Base-by-base conservation (phyloP, 2,113 vertebrate genomes). In the Vireo altiloquus region DNA sequence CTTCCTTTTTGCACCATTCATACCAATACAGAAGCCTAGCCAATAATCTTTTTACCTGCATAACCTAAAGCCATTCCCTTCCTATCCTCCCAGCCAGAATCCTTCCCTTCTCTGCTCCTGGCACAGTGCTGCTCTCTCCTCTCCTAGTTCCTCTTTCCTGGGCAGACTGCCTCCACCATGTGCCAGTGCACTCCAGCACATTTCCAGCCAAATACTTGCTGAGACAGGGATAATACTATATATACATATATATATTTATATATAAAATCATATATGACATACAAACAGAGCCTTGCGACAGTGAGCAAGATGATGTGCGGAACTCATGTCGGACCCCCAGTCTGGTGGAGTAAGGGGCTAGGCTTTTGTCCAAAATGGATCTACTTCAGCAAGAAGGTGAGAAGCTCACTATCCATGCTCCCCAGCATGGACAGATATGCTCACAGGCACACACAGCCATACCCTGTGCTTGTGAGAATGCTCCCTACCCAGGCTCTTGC, bases 301-400 rank as follows among this genome's bases (percentile, higher is more conserved):
- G 23, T 21, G 14, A 83, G 30, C 9, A 60, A 77, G 56, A n/a
- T 2, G 3, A 50, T 15, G 40, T 37, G 5, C 7, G 1, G 13
- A 19, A 46, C 12, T 78, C 46, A 15, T 2, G 4, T 10, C 0
- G 0, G 49, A 64, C 23, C 27, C 23, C 10, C 3, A 3, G 30
- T 6, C 17, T 27, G 23, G 5, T 19, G n/a, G 14, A 75, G 18
- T 13, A 18, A 77, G 46, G 17, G 9, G 16, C 53, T 49, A 52
- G 42, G 8, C 14, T 83, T 87, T 81, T 82, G n/a, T 44, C 13
- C 22, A 20, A 9, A 71, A 71, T 28, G 8, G 6, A 18, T 44
- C 33, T 53, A 3, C 49, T 71, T 59, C 39, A 63, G 30, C 21
- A 60, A 52, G 10, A 64, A 18, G 20, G 11, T 39, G 47, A 59